Percentiles rank a stretch among this genome's conserved stretches.
Conservation (phyloP, 2,888 invertebrate genomes). For the Drosophila paracracens region DNA sequence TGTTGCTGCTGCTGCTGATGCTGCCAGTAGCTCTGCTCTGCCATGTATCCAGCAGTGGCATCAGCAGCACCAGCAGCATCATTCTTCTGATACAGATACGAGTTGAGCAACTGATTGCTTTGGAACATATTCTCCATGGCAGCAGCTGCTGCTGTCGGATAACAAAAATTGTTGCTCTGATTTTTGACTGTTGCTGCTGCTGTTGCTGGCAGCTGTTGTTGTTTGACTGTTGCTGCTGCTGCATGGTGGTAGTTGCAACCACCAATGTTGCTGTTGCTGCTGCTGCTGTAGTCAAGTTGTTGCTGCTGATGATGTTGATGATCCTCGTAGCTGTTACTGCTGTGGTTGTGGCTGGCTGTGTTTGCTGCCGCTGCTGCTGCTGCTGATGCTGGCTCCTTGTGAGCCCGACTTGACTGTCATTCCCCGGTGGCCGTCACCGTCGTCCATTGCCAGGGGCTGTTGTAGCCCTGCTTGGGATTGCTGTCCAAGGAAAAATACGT, state of each 20-base stretch:
- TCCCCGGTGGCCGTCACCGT: constrained; percentile 87
- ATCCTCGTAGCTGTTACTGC: constrained; percentile 52
- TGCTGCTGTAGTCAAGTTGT: constrained; percentile 53
- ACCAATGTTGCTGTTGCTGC: constrained; percentile 46
- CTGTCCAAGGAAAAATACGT: constrained; percentile 52
- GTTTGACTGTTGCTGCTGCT: constrained; percentile 45
- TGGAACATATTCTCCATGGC: constrained; percentile 74
- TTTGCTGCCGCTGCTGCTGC: constrained; percentile 68
- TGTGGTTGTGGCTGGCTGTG: constrained; percentile 36
- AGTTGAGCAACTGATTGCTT: constrained; percentile 68
- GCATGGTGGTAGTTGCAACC: constrained; percentile 35
- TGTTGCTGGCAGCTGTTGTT: constrained; percentile 46
- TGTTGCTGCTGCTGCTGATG: constrained; percentile 71
- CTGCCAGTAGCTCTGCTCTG: constrained; percentile 71
- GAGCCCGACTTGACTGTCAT: constrained; percentile 86
- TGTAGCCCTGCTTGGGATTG: constrained; percentile 85
- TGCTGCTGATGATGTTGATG: constrained; percentile 47
- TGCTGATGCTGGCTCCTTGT: constrained; percentile 83
- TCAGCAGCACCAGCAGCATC: constrained; percentile 45
- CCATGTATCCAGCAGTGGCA: constrained; percentile 52
- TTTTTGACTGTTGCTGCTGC: constrained; percentile 54
- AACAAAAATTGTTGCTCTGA: constrained; percentile 64
- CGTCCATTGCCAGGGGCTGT: constrained; percentile 87
- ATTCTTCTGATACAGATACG: constrained; percentile 69
- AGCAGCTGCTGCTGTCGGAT: constrained; percentile 53